Percentiles rank a stretch among this genome's conserved stretches.
Conservation (phyloP, 2,888 invertebrate species). For the Diachrysia chrysitis region DNA sequence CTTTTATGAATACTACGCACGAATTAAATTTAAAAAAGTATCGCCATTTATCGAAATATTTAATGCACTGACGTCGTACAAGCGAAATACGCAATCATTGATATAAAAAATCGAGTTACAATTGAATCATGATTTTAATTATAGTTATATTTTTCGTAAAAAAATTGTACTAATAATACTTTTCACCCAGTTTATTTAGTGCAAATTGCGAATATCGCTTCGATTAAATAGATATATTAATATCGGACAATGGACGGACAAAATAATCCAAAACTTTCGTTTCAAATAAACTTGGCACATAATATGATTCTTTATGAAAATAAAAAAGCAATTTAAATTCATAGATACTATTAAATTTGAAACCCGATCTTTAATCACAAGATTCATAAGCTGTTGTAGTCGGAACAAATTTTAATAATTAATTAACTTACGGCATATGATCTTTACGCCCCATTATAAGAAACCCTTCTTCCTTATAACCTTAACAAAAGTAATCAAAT, state of each 20-base stretch:
- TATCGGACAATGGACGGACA: too few relatives aligned
- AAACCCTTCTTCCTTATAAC: not conserved
- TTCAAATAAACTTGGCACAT: too few relatives aligned
- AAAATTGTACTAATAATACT: not conserved
- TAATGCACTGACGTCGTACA: not conserved
- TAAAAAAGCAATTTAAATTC: too few relatives aligned
- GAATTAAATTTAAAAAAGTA: constrained; percentile 43
- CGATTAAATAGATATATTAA: too few relatives aligned
- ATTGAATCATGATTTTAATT: not conserved
- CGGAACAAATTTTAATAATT: not conserved
- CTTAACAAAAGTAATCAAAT: not conserved
- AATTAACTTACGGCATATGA: not conserved
- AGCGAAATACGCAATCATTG: not conserved
- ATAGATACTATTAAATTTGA: too few relatives aligned
- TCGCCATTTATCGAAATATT: constrained; percentile 33
- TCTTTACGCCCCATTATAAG: not conserved
- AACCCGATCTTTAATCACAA: too few relatives aligned
- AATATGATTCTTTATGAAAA: too few relatives aligned
- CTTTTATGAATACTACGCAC: constrained; percentile 38
- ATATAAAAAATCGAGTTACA: not conserved
- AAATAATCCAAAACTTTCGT: too few relatives aligned
- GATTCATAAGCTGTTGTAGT: not conserved
- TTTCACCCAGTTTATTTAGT: not conserved
- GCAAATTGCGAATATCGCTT: too few relatives aligned
- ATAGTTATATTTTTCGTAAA: not conserved